Conservation (phyloP, 2,888 invertebrate genomes). For the Pseudoips prasinana region DNA sequence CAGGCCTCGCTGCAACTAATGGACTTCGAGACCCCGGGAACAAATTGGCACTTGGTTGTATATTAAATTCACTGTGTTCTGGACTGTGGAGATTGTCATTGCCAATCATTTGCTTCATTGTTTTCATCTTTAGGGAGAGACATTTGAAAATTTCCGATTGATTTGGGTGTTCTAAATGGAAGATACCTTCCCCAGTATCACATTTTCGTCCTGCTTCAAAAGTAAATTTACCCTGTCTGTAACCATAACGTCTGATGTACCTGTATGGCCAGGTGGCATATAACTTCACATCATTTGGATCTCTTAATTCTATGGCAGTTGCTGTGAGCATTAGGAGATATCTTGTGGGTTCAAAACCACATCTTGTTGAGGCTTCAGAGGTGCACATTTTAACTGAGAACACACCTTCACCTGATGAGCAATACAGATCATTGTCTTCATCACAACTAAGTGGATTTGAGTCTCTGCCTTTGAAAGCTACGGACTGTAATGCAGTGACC, state of each 20-base stretch:
- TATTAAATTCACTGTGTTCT: constrained; percentile 87
- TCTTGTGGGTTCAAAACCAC: constrained; percentile 86
- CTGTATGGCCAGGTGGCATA: constrained; percentile 92
- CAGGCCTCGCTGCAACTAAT: constrained; percentile 83
- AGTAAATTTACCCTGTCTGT: constrained; percentile 91
- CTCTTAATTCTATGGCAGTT: constrained; percentile 88
- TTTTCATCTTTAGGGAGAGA: constrained; percentile 91
- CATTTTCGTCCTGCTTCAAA: constrained; percentile 95
- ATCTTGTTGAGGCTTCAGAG: constrained; percentile 90
- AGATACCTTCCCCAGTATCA: constrained; percentile 92
- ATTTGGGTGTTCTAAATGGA: constrained; percentile 90
- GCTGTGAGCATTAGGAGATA: constrained; percentile 89
- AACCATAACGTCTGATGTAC: constrained; percentile 92
- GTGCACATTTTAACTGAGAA: constrained; percentile 89
- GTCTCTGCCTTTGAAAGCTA: constrained; percentile 88
- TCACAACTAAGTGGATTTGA: constrained; percentile 85
- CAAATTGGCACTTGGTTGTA: constrained; percentile 88
- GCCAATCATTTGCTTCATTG: constrained; percentile 91
- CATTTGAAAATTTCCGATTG: constrained; percentile 92
- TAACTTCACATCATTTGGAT: constrained; percentile 83
- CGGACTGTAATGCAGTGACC: constrained; percentile 89
- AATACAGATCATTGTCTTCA: constrained; percentile 94
- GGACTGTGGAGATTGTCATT: constrained; percentile 84
- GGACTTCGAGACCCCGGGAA: constrained; percentile 92
- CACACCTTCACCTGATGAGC: constrained; percentile 91